A percentile compares a stretch with the other conserved stretches of the same genome.
These are phyloP conservation scores for Equus quagga DNA, from an alignment of 2,113 vertebrate species.

Conservation along the genomic window DNA sequence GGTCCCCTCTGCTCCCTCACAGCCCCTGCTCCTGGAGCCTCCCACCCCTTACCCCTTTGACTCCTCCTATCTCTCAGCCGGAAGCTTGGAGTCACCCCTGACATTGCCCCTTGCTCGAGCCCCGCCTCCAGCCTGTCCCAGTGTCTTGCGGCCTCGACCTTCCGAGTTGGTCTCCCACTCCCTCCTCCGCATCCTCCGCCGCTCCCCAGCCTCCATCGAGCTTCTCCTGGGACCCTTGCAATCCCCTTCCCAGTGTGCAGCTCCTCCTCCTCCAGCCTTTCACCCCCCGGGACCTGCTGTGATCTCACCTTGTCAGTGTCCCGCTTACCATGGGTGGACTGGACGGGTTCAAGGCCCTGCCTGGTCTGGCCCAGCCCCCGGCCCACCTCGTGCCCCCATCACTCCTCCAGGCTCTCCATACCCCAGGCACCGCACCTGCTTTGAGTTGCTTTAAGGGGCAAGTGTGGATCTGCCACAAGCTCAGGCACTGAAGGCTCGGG, in stretches of 20 bases:
- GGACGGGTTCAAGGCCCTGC: background rate
- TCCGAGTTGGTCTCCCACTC: background rate
- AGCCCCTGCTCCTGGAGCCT: background rate
- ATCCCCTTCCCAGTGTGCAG: background rate
- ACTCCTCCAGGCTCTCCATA: background rate
- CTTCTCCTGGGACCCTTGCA: background rate
- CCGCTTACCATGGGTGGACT: background rate
- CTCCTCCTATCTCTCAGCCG: background rate
- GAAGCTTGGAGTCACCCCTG: background rate
- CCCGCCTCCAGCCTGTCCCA: background rate
- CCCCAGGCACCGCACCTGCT: fast-evolving
- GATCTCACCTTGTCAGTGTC: background rate
- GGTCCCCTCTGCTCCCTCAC: no score
- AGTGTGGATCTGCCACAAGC: background rate
- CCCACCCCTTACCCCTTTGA: background rate
- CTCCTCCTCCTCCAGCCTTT: background rate
- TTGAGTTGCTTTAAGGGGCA: background rate
- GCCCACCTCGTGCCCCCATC: background rate
- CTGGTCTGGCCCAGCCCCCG: background rate
- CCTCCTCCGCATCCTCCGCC: fast-evolving
- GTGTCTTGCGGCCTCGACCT: background rate
- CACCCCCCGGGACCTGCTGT: background rate
- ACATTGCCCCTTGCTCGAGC: background rate
- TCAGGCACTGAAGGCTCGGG: background rate
- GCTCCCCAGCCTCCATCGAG: background rate